Evolutionary conservation across 2,797 vertebrate species (phyloP).

Genomic region (Gorsachius magnificus): DNA sequence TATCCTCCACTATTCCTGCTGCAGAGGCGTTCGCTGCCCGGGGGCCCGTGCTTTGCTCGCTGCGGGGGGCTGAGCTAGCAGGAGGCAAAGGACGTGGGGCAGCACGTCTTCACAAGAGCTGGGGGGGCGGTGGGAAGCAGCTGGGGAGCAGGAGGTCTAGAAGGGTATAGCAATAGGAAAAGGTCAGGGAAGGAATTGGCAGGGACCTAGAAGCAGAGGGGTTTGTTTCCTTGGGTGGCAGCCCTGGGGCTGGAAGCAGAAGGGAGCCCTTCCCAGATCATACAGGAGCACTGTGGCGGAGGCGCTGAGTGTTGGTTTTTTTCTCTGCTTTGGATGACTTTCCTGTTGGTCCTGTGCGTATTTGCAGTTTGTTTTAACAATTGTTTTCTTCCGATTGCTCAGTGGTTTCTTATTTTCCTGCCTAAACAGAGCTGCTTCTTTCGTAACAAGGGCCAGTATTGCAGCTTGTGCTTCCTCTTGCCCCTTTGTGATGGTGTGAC

Average conservation of each 20-base stretch:
- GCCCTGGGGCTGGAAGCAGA: neutral
- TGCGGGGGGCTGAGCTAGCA: neutral
- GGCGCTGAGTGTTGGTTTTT: neutral
- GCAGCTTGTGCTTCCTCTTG: slow-evolving; percentile 49
- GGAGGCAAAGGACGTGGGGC: neutral
- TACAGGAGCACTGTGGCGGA: fast-evolving
- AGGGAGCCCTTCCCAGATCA: neutral
- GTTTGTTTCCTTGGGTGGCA: neutral
- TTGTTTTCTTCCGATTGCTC: neutral
- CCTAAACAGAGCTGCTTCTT: slow-evolving; percentile 25
- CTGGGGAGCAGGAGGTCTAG: neutral
- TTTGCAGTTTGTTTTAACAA: neutral
- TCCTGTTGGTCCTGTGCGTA: neutral
- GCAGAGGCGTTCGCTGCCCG: fast-evolving
- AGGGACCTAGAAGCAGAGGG: neutral
- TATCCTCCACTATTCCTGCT: neutral
- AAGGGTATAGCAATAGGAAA: neutral
- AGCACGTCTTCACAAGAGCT: neutral
- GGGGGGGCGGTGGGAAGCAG: neutral
- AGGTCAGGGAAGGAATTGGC: fast-evolving
- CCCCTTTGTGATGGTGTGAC: slow-evolving; percentile 46
- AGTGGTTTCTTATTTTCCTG: slow-evolving; percentile 21
- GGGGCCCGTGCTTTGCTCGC: fast-evolving
- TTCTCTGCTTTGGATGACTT: neutral
- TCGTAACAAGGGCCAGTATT: slow-evolving; percentile 2